phyloP scores from a whole-genome alignment of 2,888 invertebrate species.

The Drosophila greeni region DNA sequence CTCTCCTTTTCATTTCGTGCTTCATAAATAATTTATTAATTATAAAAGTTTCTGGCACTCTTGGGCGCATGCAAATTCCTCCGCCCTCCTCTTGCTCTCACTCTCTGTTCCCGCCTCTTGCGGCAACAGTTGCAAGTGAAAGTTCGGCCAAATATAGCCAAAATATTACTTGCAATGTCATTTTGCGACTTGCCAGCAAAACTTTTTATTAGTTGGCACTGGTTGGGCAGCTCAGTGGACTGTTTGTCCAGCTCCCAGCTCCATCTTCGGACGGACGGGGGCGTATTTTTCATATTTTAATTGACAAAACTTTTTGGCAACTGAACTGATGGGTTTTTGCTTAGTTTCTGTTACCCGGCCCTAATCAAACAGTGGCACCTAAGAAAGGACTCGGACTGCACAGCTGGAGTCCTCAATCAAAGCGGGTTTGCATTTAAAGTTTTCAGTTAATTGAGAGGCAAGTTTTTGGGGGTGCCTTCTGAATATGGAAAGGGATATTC shows the following conservation, averaged over 20 bases:
- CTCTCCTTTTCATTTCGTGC: slow-evolving; percentile 65
- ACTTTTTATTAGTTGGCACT: slow-evolving; percentile 69
- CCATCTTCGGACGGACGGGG: slow-evolving; percentile 38
- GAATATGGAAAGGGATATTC: not conserved
- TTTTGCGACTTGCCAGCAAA: slow-evolving; percentile 63
- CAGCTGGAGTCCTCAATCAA: slow-evolving; percentile 13
- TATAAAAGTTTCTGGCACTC: slow-evolving; percentile 67
- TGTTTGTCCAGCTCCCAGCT: slow-evolving; percentile 19
- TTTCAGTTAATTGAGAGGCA: slow-evolving; percentile 37
- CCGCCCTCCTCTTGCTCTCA: slow-evolving; percentile 21
- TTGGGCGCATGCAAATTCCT: slow-evolving; percentile 61
- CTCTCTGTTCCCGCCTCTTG: not conserved
- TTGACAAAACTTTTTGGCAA: slow-evolving; percentile 71
- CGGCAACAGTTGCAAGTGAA: slow-evolving; percentile 67
- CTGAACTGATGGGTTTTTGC: slow-evolving; percentile 64
- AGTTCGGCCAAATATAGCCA: slow-evolving; percentile 58
- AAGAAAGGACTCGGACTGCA: slow-evolving; percentile 5
- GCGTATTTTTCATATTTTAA: slow-evolving; percentile 71
- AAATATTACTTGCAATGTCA: slow-evolving; percentile 67
- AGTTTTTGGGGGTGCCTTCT: not conserved
- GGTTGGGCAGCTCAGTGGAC: slow-evolving; percentile 25
- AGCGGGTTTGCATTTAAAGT: slow-evolving; percentile 23
- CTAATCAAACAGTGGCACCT: slow-evolving; percentile 43
- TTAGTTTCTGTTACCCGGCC: slow-evolving; percentile 54
- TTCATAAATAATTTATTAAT: slow-evolving; percentile 73